Evolutionary conservation across 2,113 vertebrate species (phyloP).

Genomic region (Machaerirhynchus nigripectus): DNA sequence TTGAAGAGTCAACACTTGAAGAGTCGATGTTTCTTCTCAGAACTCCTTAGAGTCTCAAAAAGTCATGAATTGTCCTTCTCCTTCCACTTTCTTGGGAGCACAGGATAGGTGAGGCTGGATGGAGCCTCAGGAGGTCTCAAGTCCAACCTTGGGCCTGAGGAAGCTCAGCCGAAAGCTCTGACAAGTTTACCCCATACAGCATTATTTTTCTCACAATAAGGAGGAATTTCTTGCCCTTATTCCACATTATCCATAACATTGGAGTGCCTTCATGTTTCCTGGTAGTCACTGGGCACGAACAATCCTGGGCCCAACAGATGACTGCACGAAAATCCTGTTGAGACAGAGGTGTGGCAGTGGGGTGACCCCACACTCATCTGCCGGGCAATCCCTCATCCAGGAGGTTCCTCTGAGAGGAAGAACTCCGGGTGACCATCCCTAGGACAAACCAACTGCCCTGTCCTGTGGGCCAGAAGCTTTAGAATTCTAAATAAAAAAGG

Average conservation of each 20-base stretch:
- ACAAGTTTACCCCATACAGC: background rate
- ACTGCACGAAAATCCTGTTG: background rate
- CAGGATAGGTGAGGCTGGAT: background rate
- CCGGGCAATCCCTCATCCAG: background rate
- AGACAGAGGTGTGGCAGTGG: background rate
- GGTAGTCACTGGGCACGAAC: background rate
- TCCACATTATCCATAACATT: background rate
- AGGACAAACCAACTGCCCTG: background rate
- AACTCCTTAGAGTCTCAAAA: background rate
- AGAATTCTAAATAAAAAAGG: background rate
- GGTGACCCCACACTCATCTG: background rate
- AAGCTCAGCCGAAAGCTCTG: background rate
- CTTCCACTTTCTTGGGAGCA: background rate
- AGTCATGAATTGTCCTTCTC: background rate
- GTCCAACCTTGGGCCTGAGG: background rate
- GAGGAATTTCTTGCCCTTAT: background rate
- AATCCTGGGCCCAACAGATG: fast-evolving
- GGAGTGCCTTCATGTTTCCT: fast-evolving
- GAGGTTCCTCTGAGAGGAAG: background rate
- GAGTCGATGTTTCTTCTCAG: background rate
- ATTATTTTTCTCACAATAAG: background rate
- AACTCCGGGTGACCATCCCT: background rate
- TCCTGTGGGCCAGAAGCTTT: background rate
- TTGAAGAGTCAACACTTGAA: background rate
- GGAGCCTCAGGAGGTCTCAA: background rate